Percentiles rank a stretch among this genome's conserved stretches.
Conservation (phyloP, 2,113 vertebrate genomes). For the Petromus typicus region DNA sequence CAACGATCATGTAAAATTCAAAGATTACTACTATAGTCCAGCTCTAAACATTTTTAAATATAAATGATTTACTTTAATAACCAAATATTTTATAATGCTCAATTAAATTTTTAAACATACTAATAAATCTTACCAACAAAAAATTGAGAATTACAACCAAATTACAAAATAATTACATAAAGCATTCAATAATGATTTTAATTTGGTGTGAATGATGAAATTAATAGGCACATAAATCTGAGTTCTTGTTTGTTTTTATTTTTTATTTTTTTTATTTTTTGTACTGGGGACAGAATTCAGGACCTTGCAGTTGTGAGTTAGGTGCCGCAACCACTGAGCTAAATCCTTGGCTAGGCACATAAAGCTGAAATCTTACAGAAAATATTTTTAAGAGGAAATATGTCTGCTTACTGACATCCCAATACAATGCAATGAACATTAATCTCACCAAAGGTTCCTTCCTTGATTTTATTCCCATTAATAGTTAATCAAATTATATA, state of each 20-base stretch:
- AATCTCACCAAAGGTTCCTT: neutral
- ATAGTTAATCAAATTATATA: neutral
- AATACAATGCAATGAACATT: neutral
- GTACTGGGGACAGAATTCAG: too few relatives aligned
- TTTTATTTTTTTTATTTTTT: too few relatives aligned
- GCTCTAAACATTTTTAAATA: neutral
- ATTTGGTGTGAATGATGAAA: conserved; percentile 27
- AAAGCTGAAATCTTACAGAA: neutral
- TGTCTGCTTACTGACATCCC: neutral
- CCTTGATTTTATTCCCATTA: neutral
- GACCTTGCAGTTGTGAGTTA: too few relatives aligned
- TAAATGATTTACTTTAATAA: neutral
- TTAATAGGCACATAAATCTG: neutral
- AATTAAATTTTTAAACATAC: neutral
- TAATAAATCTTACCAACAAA: neutral
- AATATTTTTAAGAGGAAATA: neutral
- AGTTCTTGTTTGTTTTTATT: neutral
- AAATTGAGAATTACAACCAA: neutral
- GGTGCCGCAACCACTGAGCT: too few relatives aligned
- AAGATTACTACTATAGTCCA: neutral
- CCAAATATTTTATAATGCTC: neutral
- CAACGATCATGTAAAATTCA: conserved; percentile 17
- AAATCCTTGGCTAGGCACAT: neutral
- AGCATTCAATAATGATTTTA: neutral
- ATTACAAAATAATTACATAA: neutral